phyloP scores from a whole-genome alignment of 2,797 vertebrate species.

The Gorsachius magnificus region DNA sequence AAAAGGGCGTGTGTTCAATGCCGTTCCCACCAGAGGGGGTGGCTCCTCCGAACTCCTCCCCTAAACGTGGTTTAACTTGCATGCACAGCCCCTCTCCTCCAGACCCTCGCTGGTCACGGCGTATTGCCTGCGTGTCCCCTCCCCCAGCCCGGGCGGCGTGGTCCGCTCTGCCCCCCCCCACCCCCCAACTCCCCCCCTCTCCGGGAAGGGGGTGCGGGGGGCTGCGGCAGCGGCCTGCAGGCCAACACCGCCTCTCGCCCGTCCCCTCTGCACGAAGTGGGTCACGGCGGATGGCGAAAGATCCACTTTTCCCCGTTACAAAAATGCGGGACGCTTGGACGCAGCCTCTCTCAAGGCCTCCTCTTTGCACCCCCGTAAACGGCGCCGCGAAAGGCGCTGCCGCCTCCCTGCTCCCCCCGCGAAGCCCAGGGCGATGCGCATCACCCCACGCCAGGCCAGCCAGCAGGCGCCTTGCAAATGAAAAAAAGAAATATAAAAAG shows the following conservation, averaged over 20 bases:
- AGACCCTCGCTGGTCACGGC: neutral
- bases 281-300: neutral
- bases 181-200: too few relatives aligned
- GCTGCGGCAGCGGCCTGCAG: neutral
- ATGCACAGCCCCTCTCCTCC: neutral
- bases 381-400: neutral
- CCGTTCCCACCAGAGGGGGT: neutral
- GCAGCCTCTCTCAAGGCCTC: neutral
- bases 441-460: neutral
- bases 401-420: neutral
- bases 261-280: neutral
- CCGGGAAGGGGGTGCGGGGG: neutral
- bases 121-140: neutral
- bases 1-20: neutral
- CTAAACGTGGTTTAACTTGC: neutral
- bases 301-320: neutral
- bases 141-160: neutral
- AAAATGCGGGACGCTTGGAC: neutral
- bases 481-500: neutral
- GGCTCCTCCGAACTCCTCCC: slow-evolving; percentile 38
- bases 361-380: neutral
- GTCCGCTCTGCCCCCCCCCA: neutral
- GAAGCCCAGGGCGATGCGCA: neutral
- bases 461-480: neutral
- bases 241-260: neutral